These are phyloP conservation scores for Drosophila melanocephala DNA, from an alignment of 2,888 invertebrate species.

Conservation along the genomic window DNA sequence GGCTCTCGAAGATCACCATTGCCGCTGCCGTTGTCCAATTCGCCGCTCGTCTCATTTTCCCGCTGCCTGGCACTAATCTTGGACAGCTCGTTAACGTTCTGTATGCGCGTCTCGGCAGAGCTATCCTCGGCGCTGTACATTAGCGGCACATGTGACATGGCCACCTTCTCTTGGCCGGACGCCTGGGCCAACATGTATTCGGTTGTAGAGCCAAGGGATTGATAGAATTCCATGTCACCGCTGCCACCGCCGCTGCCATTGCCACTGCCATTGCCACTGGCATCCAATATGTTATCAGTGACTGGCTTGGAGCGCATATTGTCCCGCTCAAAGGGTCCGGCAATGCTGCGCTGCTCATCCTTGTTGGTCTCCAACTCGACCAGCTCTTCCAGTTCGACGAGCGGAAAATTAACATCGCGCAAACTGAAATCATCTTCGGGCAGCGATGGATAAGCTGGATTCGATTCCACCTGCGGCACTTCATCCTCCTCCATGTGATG, in stretches of 20 bases:
- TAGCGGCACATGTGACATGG: slow-evolving; percentile 53
- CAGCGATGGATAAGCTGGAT: slow-evolving; percentile 87
- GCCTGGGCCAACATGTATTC: slow-evolving; percentile 36
- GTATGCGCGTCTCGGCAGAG: slow-evolving; percentile 72
- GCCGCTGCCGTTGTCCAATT: slow-evolving; percentile 59
- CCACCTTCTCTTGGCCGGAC: slow-evolving; percentile 3
- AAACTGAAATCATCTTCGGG: slow-evolving; percentile 86
- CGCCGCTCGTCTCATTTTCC: slow-evolving; percentile 63
- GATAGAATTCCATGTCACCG: slow-evolving; percentile 58
- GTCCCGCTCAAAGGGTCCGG: slow-evolving; percentile 59
- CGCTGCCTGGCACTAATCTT: slow-evolving; percentile 36
- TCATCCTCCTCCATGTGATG: slow-evolving; percentile 80
- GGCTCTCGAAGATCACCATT: slow-evolving; percentile 72
- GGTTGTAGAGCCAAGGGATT: slow-evolving; percentile 30
- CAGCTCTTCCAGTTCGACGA: slow-evolving; percentile 78
- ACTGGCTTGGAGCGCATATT: slow-evolving; percentile 63
- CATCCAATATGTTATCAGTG: slow-evolving; percentile 58
- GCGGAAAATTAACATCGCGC: slow-evolving; percentile 77
- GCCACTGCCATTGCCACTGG: slow-evolving; percentile 57
- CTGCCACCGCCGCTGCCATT: slow-evolving; percentile 62
- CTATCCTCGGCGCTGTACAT: slow-evolving; percentile 79
- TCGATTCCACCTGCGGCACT: slow-evolving; percentile 79
- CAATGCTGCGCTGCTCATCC: slow-evolving; percentile 80
- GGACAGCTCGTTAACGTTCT: slow-evolving; percentile 67
- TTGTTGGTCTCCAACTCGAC: slow-evolving; percentile 66